These are phyloP conservation scores for Drosophila miranda DNA, from an alignment of 1,140 invertebrate genomes.

Conservation along the genomic window DNA sequence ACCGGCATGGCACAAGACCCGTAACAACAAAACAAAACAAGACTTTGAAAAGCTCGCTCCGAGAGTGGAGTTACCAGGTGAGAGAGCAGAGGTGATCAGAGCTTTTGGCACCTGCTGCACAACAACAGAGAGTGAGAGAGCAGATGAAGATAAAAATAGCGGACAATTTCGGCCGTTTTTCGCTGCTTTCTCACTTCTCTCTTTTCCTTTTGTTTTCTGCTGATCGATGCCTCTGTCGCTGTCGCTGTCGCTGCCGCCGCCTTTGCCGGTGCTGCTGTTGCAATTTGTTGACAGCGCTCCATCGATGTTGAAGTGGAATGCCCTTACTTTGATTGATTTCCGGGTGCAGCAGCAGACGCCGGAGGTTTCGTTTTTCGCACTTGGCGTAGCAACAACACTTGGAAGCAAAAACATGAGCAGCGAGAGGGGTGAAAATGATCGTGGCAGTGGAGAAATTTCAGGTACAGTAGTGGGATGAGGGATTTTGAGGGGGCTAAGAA, in stretches of 20 bases:
- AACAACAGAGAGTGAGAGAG: slow-evolving; percentile 20
- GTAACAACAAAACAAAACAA: slow-evolving; percentile 56
- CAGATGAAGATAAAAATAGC: slow-evolving; percentile 11
- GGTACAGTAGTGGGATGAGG: not conserved
- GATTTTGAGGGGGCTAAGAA: too few relatives aligned
- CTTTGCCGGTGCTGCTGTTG: slow-evolving; percentile 36
- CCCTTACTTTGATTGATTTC: slow-evolving; percentile 72
- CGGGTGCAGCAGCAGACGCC: slow-evolving; percentile 37
- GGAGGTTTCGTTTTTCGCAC: slow-evolving; percentile 53
- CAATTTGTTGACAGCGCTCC: slow-evolving; percentile 54
- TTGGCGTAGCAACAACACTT: too few relatives aligned
- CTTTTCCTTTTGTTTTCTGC: slow-evolving; percentile 23
- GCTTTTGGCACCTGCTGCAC: slow-evolving; percentile 67
- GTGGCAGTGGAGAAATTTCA: slow-evolving; percentile 49
- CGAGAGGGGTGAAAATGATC: slow-evolving; percentile 52
- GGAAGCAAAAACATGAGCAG: slow-evolving; percentile 5
- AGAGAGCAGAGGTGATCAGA: slow-evolving; percentile 17
- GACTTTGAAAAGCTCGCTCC: slow-evolving; percentile 55
- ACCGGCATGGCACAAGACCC: slow-evolving; percentile 68
- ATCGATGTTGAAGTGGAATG: slow-evolving; percentile 63
- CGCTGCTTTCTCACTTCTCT: slow-evolving; percentile 14
- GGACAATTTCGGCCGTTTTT: slow-evolving; percentile 23
- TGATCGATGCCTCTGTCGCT: slow-evolving; percentile 4
- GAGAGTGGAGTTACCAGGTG: not conserved
- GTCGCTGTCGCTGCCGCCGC: slow-evolving; percentile 8